Percentiles rank a stretch among this genome's conserved stretches.
Conservation (phyloP, 2,888 invertebrate genomes). For the Trisateles emortualis region DNA sequence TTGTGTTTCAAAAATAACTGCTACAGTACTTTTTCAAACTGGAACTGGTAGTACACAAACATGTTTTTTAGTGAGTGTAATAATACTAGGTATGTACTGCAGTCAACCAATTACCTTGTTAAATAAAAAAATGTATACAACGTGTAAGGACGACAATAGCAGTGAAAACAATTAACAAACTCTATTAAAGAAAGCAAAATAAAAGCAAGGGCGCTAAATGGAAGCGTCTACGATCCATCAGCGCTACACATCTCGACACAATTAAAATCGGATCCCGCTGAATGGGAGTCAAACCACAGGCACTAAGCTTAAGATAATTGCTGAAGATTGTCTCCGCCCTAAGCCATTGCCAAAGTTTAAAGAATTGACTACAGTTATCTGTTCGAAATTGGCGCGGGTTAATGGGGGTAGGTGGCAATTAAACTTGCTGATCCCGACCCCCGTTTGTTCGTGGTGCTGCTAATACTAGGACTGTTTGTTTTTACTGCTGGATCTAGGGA, state of each 20-base stretch:
- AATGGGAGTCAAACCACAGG: slow-evolving; percentile 52
- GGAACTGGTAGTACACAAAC: too few species aligned
- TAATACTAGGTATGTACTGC: too few species aligned
- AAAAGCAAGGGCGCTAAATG: slow-evolving; percentile 27
- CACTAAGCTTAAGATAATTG: slow-evolving; percentile 80
- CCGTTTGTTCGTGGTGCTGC: slow-evolving; percentile 31
- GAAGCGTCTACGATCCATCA: slow-evolving; percentile 54
- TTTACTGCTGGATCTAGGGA: slow-evolving; percentile 34
- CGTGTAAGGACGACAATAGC: neutral
- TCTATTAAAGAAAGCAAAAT: slow-evolving; percentile 20
- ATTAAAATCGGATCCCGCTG: slow-evolving; percentile 64
- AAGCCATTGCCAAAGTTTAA: slow-evolving; percentile 75
- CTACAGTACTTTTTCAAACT: too few species aligned
- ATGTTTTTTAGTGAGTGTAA: too few species aligned
- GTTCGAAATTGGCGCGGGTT: slow-evolving; percentile 76
- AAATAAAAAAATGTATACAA: neutral
- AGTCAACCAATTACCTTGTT: too few species aligned
- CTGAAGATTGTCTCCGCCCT: slow-evolving; percentile 72
- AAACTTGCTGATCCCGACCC: slow-evolving; percentile 74
- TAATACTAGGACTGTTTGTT: slow-evolving; percentile 46
- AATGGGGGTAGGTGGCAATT: slow-evolving; percentile 75
- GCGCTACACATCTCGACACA: slow-evolving; percentile 51
- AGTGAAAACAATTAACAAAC: neutral
- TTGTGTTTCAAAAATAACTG: too few species aligned
- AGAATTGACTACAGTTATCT: slow-evolving; percentile 79